Base-by-base conservation (phyloP, 2,113 vertebrate genomes). In the Pleuronectes platessa region DNA sequence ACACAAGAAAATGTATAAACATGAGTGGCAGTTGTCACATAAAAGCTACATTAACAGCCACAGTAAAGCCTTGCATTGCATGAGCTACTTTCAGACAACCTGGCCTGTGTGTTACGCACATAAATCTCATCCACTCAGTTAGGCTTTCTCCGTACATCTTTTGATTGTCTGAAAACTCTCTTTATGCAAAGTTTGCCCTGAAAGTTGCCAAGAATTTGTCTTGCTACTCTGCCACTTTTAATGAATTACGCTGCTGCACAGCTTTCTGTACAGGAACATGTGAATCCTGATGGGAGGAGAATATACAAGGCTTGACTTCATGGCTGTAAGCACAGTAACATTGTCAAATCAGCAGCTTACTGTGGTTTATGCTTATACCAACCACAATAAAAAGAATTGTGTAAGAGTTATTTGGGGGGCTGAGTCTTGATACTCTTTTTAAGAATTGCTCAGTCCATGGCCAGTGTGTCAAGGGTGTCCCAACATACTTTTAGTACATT, bases 31-130 rank as follows among this genome's bases (percentile, higher is more conserved):
- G 27, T 24, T 55, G 61, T 40, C 1, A 8, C 27, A 62, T 7
- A 24, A 74, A 59, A 8, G n/a, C 17, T 11, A 45, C 17, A 60
- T 26, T 13, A 26, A 26, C 27, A 17, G 2, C 20, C 45, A 35
- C 15, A 31, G 23, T 0, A 35, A 35, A 0, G 35, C 31, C 18
- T 45, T 49, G 45, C 31, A 24, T 53, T 49, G 45, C 0, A 0
- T 58, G 18, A 49, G 17, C 45, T 18, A 18, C 45, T 17, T 18
- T 49, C 4, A 23, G 35, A 49, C 45, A 56, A 75, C 61, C 35
- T 61, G 68, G 56, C 63, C 23, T 61, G 37, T 61, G 55, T 61
- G 55, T 55, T 21, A 71, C 4, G 21, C n/a, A 73, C 65, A 76
- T 47, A 61, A 37, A 66, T 72, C 71, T 35, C 26, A 49, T 74